Evolutionary conservation across 1,140 invertebrate genomes (phyloP).

Genomic region (Copidosoma floridanum): DNA sequence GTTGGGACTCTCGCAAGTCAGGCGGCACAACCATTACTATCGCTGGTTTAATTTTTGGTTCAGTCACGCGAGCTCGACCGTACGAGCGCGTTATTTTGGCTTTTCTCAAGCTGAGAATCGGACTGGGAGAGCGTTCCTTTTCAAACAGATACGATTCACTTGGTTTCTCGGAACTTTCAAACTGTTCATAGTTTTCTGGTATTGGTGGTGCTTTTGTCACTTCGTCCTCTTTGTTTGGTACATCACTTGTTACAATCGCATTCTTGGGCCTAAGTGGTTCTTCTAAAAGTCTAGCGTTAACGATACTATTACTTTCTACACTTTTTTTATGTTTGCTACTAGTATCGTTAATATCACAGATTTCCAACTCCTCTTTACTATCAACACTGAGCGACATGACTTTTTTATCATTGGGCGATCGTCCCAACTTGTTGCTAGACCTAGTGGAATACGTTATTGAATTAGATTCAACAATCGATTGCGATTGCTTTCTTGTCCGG

Average conservation of each 20-base stretch:
- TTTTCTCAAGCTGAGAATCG: neutral
- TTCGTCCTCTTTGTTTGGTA: neutral
- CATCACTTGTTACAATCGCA: neutral
- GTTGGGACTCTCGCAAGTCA: too few relatives aligned
- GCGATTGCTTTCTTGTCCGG: slow-evolving; percentile 10
- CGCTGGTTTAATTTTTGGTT: slow-evolving; percentile 15
- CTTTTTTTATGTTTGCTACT: neutral
- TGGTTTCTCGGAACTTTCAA: neutral
- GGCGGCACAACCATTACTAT: too few relatives aligned
- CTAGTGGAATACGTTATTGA: slow-evolving; percentile 9
- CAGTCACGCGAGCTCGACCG: neutral
- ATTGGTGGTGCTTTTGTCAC: neutral
- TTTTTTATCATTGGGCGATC: neutral
- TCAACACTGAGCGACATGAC: slow-evolving; percentile 2
- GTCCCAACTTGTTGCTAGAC: slow-evolving; percentile 5
- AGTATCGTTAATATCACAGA: slow-evolving; percentile 36
- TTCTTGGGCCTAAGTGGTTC: neutral
- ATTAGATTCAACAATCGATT: neutral
- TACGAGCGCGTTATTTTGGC: slow-evolving; percentile 15
- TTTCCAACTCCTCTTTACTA: slow-evolving; percentile 31
- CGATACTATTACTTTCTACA: neutral
- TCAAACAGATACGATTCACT: neutral
- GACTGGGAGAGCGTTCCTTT: neutral
- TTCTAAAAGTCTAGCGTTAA: neutral
- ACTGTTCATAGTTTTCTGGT: neutral